Conservation (phyloP, 2,113 vertebrate genomes). For the Propithecus coquereli region DNA sequence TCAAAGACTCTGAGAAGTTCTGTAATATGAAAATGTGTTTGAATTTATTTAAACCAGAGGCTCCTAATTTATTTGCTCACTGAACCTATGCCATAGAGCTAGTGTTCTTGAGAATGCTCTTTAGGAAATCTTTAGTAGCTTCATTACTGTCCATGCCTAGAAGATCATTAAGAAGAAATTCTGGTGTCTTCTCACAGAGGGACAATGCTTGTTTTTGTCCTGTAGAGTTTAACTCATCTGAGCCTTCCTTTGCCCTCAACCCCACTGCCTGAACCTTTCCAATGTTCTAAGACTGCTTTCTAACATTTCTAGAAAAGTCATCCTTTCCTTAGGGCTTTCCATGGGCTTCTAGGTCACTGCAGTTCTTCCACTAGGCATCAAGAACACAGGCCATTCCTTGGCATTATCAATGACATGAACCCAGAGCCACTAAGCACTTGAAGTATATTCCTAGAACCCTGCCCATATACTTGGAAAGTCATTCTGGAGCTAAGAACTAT, state of each 20-base stretch:
- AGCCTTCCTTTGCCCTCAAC: neutral
- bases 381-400: neutral
- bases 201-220: neutral
- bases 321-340: neutral
- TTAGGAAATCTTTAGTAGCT: neutral
- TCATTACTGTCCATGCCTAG: neutral
- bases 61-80: neutral
- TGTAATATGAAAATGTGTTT: constrained; percentile 1
- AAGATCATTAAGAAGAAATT: neutral
- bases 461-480: neutral
- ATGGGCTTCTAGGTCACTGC: neutral
- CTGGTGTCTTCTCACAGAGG: neutral
- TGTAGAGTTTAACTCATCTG: neutral
- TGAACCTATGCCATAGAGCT: neutral
- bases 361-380: neutral
- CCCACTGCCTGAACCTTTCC: neutral
- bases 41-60: neutral
- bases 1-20: constrained; percentile 23
- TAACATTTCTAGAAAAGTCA: neutral
- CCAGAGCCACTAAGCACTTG: neutral
- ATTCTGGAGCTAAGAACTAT: neutral
- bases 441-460: neutral
- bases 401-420: neutral
- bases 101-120: neutral
- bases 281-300: neutral